phyloP scores from a whole-genome alignment of 2,797 vertebrate species.

The Cheracebus regulus region DNA sequence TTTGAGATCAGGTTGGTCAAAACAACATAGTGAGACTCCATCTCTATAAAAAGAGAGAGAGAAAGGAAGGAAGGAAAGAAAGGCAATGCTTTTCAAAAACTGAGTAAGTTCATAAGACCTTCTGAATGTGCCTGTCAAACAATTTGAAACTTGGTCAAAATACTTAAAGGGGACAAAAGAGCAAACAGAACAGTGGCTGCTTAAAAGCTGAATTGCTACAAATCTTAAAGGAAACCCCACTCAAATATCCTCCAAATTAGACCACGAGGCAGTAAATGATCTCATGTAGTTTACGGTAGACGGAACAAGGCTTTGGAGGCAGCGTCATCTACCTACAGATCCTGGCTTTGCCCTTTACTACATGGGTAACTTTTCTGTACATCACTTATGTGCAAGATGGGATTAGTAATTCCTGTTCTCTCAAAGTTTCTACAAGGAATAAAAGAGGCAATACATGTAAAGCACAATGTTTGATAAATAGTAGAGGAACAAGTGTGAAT shows the following conservation, averaged over 20 bases:
- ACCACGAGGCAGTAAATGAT: neutral
- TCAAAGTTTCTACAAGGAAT: neutral
- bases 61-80: neutral
- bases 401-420: slow-evolving; percentile 44
- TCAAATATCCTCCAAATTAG: neutral
- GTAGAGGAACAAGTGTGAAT: neutral
- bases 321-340: slow-evolving; percentile 24
- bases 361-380: neutral
- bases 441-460: slow-evolving; percentile 4
- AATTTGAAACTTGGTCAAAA: slow-evolving; percentile 12
- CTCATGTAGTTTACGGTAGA: neutral
- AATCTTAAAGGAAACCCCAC: neutral
- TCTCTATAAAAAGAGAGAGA: neutral
- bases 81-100: neutral
- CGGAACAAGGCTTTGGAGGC: neutral
- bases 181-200: neutral
- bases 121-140: slow-evolving; percentile 15
- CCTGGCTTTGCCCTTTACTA: neutral
- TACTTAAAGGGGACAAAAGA: neutral
- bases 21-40: neutral
- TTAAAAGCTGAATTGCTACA: neutral
- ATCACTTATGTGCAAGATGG: neutral
- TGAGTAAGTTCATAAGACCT: neutral
- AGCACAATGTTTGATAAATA: neutral
- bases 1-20: neutral